Evolutionary conservation across 92 coral and sea anemone genomes (phyloP).

Genomic region (Heteractis magnifica): DNA sequence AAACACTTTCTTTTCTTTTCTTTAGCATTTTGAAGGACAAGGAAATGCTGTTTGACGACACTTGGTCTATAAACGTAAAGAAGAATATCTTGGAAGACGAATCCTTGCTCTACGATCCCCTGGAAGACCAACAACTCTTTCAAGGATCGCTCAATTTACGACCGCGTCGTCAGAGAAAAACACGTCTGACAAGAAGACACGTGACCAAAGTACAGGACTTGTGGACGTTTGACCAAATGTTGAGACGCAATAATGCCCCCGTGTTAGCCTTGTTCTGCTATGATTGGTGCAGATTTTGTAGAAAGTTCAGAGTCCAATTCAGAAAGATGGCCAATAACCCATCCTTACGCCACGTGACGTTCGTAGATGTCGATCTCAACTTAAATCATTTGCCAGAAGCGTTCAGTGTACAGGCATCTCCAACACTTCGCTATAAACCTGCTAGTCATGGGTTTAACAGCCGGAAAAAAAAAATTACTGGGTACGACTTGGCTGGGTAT

Average conservation of each 20-base stretch:
- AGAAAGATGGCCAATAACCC: neutral
- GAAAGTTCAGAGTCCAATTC: neutral
- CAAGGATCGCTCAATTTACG: neutral
- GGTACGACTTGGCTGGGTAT: constrained; percentile 7
- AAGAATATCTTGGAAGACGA: neutral
- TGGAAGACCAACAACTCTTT: neutral
- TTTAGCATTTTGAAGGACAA: neutral
- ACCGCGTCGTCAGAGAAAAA: neutral
- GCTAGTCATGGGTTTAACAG: neutral
- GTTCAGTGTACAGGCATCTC: neutral
- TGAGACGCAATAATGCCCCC: neutral
- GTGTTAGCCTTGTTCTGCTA: constrained; percentile 5
- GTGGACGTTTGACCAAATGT: neutral
- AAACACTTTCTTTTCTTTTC: neutral
- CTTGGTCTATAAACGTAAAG: neutral
- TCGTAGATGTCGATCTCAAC: neutral
- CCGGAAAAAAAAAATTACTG: neutral
- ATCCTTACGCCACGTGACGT: neutral
- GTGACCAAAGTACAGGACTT: neutral
- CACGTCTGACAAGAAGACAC: neutral
- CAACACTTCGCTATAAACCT: constrained; percentile 10
- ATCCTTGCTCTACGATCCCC: neutral
- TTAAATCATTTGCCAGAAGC: constrained; percentile 1
- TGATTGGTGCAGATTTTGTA: constrained; percentile 5
- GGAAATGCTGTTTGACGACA: neutral